Conservation (phyloP, 2,888 invertebrate genomes). For the Drosophila tanythrix region DNA sequence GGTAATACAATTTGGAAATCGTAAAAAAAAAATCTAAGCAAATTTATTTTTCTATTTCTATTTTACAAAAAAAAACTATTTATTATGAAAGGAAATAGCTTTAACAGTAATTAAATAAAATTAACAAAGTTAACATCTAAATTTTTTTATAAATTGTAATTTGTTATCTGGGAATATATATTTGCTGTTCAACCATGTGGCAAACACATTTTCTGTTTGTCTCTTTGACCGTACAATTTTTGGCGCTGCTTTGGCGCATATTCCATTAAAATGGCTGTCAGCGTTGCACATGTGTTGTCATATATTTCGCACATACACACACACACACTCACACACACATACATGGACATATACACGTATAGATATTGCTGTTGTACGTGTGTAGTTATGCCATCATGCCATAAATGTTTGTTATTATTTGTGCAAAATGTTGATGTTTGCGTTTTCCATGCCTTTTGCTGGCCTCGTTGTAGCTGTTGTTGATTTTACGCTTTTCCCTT, state of each 20-base stretch:
- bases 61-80: too few species aligned
- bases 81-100: neutral
- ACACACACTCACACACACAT: slow-evolving; percentile 23
- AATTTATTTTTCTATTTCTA: too few species aligned
- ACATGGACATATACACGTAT: neutral
- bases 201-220: slow-evolving; percentile 46
- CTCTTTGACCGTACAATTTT: slow-evolving; percentile 54
- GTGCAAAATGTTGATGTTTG: slow-evolving; percentile 81
- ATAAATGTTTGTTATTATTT: slow-evolving; percentile 76
- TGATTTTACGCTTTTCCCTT: slow-evolving; percentile 59
- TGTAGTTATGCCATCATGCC: slow-evolving; percentile 62
- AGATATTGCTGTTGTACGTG: slow-evolving; percentile 36
- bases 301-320: slow-evolving; percentile 51
- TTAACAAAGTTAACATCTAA: neutral
- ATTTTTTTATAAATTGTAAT: neutral
- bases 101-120: neutral
- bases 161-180: slow-evolving; percentile 24
- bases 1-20: neutral
- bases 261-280: slow-evolving; percentile 81
- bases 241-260: slow-evolving; percentile 59
- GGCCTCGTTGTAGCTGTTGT: slow-evolving; percentile 41
- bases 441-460: slow-evolving; percentile 68
- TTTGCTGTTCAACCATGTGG: slow-evolving; percentile 35
- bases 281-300: slow-evolving; percentile 72
- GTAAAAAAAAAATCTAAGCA: too few species aligned